phyloP scores from a whole-genome alignment of 2,888 invertebrate species.

The Andrena flavipes region DNA sequence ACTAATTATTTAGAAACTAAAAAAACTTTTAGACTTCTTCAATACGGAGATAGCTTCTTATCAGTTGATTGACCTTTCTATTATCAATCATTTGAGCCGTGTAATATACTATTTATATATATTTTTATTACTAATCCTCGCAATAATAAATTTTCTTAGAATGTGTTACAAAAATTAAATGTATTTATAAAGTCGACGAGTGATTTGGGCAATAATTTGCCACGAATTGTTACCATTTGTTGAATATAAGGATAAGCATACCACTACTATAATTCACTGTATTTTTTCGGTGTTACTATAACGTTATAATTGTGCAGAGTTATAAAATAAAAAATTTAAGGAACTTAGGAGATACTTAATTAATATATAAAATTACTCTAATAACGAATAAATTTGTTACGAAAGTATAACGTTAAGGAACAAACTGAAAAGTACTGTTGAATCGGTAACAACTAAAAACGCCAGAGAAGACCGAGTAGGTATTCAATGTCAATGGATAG shows the following conservation, averaged over 20 bases:
- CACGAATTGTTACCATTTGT: background rate
- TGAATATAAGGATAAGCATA: background rate
- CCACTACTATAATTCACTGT: background rate
- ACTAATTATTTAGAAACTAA: too few species aligned
- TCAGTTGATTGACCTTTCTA: too few species aligned
- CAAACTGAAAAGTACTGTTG: background rate
- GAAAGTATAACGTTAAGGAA: background rate
- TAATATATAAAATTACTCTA: background rate
- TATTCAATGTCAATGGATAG: slow-evolving; percentile 23
- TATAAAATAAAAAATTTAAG: too few species aligned
- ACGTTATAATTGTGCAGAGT: too few species aligned
- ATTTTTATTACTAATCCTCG: too few species aligned
- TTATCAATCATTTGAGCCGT: too few species aligned
- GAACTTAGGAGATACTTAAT: background rate
- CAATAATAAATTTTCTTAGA: too few species aligned
- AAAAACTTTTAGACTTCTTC: too few species aligned
- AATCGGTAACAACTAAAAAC: background rate
- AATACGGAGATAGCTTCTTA: too few species aligned
- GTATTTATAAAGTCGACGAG: background rate
- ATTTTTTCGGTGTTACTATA: too few species aligned
- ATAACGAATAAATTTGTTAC: background rate
- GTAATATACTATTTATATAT: too few species aligned
- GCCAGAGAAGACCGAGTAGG: slow-evolving; percentile 4
- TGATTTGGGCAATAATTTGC: background rate
- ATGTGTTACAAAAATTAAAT: too few species aligned